phyloP scores from a whole-genome alignment of 2,888 invertebrate species.

The Nemoura dubitans region DNA sequence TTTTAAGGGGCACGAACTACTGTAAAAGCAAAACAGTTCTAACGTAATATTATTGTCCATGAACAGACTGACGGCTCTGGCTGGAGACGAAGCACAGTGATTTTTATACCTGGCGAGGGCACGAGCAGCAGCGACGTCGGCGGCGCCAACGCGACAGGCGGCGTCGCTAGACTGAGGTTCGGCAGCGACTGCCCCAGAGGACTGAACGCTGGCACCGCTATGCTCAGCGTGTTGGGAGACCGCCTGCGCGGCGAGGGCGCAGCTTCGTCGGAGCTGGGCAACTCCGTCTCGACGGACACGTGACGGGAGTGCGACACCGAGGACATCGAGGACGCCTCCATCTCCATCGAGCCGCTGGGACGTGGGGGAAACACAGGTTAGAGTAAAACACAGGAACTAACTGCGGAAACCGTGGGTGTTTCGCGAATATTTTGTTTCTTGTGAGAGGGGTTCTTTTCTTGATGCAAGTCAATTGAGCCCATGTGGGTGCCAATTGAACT shows the following conservation, averaged over 20 bases:
- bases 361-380: conserved; percentile 16
- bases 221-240: conserved; percentile 78
- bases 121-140: conserved; percentile 61
- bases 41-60: no score
- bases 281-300: conserved; percentile 70
- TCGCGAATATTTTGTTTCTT: no score
- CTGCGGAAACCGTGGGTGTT: neutral
- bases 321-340: conserved; percentile 66
- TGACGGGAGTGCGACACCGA: conserved; percentile 65
- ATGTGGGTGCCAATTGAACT: no score
- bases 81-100: no score
- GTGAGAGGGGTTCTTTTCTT: no score
- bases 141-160: conserved; percentile 58
- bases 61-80: no score
- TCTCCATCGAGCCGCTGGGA: conserved; percentile 71
- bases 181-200: conserved; percentile 82
- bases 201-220: conserved; percentile 72
- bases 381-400: neutral
- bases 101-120: conserved; percentile 54
- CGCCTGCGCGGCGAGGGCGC: conserved; percentile 56
- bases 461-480: no score
- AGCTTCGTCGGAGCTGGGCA: conserved; percentile 70
- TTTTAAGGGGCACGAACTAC: no score
- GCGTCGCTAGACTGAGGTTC: conserved; percentile 68
- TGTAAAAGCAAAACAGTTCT: no score